Evolutionary conservation across 1,140 invertebrate genomes (phyloP).

Genomic region (Drosophila equinoxialis): DNA sequence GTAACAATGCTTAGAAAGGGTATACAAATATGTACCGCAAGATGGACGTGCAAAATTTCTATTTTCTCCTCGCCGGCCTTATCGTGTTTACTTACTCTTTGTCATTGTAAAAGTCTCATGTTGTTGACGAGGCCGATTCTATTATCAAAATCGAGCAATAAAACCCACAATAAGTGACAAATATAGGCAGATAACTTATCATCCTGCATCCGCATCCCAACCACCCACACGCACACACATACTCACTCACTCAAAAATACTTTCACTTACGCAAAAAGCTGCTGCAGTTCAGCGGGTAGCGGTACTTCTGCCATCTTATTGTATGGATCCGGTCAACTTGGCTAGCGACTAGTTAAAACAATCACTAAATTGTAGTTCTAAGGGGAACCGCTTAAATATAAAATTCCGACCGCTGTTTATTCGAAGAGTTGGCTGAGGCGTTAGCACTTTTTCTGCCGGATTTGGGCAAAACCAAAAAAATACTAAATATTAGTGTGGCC

Average conservation of each 20-base stretch:
- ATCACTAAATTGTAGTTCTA: conserved; percentile 2
- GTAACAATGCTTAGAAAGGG: background rate
- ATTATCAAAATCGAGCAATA: conserved; percentile 12
- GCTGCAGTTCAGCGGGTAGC: conserved; percentile 55
- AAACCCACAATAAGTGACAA: conserved; percentile 15
- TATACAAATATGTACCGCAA: conserved; percentile 12
- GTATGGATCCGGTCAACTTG: background rate
- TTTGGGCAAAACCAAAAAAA: too few relatives aligned
- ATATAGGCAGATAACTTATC: conserved; percentile 14
- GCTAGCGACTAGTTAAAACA: background rate
- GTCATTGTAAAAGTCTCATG: background rate
- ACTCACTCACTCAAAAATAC: background rate
- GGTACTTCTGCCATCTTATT: conserved; percentile 58
- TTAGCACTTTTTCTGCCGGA: too few relatives aligned
- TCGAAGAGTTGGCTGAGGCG: too few relatives aligned
- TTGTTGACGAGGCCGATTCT: background rate
- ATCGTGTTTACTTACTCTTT: conserved; percentile 7
- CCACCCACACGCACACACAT: background rate
- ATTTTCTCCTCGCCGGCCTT: conserved; percentile 8
- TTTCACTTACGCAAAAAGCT: conserved; percentile 66
- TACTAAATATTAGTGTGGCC: too few relatives aligned
- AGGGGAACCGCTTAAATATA: conserved; percentile 1
- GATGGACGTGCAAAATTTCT: conserved; percentile 19
- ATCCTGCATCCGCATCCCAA: conserved; percentile 24
- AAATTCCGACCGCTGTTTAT: background rate